Conservation (phyloP, 2,797 vertebrate genomes). For the Lithobates pipiens region DNA sequence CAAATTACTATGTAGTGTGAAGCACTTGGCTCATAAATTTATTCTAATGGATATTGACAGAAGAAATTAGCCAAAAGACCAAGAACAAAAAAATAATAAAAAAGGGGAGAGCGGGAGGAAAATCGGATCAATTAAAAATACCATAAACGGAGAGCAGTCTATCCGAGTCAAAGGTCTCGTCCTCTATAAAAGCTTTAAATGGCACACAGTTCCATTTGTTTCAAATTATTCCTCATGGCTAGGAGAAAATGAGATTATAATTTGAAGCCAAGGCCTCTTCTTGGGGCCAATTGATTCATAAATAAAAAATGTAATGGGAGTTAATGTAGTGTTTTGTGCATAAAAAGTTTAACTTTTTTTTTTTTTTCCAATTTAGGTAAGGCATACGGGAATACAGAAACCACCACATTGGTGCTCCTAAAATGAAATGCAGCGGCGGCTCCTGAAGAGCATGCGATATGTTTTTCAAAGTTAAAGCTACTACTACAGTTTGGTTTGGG, state of each 20-base stretch:
- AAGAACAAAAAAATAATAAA: conserved; percentile 7
- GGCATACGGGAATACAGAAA: too few relatives aligned
- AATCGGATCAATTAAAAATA: conserved; percentile 40
- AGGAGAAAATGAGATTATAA: conserved; percentile 46
- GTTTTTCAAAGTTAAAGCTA: too few relatives aligned
- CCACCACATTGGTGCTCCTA: too few relatives aligned
- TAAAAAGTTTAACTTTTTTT: neutral
- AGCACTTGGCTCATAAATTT: conserved; percentile 7
- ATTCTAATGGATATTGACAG: conserved; percentile 26
- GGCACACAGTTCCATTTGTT: conserved; percentile 42
- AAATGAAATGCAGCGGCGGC: too few relatives aligned
- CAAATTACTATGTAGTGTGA: neutral
- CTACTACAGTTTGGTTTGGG: too few relatives aligned
- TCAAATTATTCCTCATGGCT: conserved; percentile 49
- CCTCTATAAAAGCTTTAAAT: conserved; percentile 47
- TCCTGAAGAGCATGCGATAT: too few relatives aligned
- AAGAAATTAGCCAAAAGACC: conserved; percentile 13
- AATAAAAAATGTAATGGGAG: conserved; percentile 22
- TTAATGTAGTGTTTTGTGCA: conserved; percentile 12
- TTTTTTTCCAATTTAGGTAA: too few relatives aligned
- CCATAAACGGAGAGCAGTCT: conserved; percentile 30
- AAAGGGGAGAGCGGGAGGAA: neutral
- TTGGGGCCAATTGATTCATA: conserved; percentile 45
- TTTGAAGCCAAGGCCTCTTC: conserved; percentile 26
- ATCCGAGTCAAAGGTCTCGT: conserved; percentile 39